Evolutionary conservation across 2,113 vertebrate species (phyloP), one percentile per base, ranked within the genome.

Genomic region (Eleginops maclovinus): DNA sequence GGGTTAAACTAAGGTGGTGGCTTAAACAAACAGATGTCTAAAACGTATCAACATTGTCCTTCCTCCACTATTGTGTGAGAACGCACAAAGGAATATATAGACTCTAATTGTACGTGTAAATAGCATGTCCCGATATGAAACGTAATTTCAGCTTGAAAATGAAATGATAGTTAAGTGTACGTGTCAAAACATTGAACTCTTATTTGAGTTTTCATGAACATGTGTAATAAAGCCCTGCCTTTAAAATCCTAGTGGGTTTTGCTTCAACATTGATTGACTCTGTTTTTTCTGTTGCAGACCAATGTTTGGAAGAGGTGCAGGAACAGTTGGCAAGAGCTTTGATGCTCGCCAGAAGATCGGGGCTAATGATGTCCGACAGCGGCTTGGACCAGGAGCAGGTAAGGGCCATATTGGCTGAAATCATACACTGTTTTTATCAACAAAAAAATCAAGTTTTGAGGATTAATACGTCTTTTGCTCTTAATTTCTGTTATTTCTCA

Each of bases 301-400:
- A 1, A 68, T 80, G 75, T 89, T 90, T 77, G 62, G 77, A 28
- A 51, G 70, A 2, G 93, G 91, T 50, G 1, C 54, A 2, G 93
- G 90, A 56, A 66, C 75, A 0, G 92, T 94, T 81, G 95, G 95
- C 70, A 90, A 94, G 83, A 93, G 91, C 0, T 99, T 99, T 88
- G 98, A 99, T 61, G 98, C 98, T 16, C 91, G 98, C 0, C 98
- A 98, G 88, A 99, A 97, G 92, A 99, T 99, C 10, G 97, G 98
- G 8, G 85, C 92, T 4, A 91, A 93, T 0, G 97, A 99, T 81
- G 96, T 96, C 59, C 93, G 97, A 4, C 96, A 97, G 77, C 95
- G 96, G 72, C 92, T 99, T 55, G 97, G 93, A 50, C 87, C 83
- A 85, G 96, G 91, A 49, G 86, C 81, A 22, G 88, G 93, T 92